These are phyloP conservation scores for Asarcornis scutulata DNA, from an alignment of 2,113 vertebrate genomes.

Conservation along the genomic window DNA sequence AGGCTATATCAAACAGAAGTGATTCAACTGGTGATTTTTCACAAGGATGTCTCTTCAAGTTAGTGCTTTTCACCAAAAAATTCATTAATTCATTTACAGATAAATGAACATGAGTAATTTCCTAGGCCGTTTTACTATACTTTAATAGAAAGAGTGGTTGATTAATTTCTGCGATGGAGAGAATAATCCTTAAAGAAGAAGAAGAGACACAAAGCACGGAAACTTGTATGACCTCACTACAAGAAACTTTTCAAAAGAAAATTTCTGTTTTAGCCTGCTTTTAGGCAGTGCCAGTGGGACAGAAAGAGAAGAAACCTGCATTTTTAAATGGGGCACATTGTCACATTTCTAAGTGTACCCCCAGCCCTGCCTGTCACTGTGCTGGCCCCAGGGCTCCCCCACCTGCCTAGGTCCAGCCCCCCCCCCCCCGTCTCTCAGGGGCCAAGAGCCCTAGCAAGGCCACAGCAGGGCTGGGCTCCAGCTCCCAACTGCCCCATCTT, in stretches of 20 bases:
- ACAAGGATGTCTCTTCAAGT: neutral
- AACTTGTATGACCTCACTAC: neutral
- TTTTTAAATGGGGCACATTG: neutral
- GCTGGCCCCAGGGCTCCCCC: neutral
- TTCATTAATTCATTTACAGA: neutral
- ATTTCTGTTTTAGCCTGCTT: neutral
- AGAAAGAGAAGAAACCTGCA: neutral
- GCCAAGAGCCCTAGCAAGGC: neutral
- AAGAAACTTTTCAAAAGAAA: neutral
- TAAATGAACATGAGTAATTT: neutral
- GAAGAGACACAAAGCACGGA: neutral
- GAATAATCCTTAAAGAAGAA: neutral
- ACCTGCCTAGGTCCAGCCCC: too few relatives aligned
- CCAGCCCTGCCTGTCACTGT: neutral
- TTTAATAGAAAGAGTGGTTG: neutral
- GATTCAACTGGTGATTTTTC: neutral
- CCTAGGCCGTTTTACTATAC: neutral
- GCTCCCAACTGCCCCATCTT: neutral
- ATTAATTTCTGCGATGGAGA: neutral
- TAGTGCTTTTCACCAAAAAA: neutral
- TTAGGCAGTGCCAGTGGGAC: neutral
- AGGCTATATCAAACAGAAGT: neutral
- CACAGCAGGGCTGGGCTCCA: neutral
- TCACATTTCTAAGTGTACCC: neutral
- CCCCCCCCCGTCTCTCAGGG: too few relatives aligned